Evolutionary conservation across 2,797 vertebrate genomes (phyloP).

Genomic region (Coregonus sp.): DNA sequence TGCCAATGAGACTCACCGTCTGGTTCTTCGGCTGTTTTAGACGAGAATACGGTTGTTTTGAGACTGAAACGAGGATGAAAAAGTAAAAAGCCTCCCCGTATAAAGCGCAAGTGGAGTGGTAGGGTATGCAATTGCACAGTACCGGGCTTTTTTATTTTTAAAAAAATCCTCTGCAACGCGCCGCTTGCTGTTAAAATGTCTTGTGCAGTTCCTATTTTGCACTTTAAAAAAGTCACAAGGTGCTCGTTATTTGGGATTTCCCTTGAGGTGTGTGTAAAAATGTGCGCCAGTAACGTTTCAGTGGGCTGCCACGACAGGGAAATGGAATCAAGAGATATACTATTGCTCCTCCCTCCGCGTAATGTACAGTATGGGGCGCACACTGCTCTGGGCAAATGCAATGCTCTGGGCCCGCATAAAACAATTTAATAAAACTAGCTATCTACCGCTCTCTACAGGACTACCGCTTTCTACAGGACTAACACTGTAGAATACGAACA

Average conservation of each 20-base stretch:
- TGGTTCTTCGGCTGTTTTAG: slow-evolving; percentile 36
- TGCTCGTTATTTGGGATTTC: slow-evolving; percentile 35
- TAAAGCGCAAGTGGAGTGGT: slow-evolving; percentile 60
- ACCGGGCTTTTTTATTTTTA: slow-evolving; percentile 34
- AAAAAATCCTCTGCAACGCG: slow-evolving; percentile 49
- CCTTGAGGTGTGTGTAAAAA: slow-evolving; percentile 37
- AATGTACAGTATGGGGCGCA: slow-evolving; percentile 68
- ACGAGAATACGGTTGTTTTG: slow-evolving; percentile 29
- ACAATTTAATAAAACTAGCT: slow-evolving; percentile 61
- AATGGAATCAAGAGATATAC: slow-evolving; percentile 70
- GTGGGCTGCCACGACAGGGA: slow-evolving; percentile 66
- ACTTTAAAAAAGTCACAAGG: slow-evolving; percentile 15
- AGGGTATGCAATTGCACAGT: slow-evolving; percentile 38
- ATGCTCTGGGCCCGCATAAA: slow-evolving; percentile 16
- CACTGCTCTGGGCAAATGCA: slow-evolving; percentile 24
- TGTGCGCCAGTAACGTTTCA: slow-evolving; percentile 56
- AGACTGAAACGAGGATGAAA: slow-evolving; percentile 47
- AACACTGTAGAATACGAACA: slow-evolving; percentile 61
- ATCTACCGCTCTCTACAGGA: slow-evolving; percentile 76
- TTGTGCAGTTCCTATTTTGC: slow-evolving; percentile 30
- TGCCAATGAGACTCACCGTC: slow-evolving; percentile 62
- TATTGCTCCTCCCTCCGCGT: slow-evolving; percentile 79
- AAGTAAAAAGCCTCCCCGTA: slow-evolving; percentile 61
- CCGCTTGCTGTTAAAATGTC: slow-evolving; percentile 50
- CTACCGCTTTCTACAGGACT: slow-evolving; percentile 81